Conservation (phyloP, 1,140 invertebrate species). For the Eubasilissa regina region DNA sequence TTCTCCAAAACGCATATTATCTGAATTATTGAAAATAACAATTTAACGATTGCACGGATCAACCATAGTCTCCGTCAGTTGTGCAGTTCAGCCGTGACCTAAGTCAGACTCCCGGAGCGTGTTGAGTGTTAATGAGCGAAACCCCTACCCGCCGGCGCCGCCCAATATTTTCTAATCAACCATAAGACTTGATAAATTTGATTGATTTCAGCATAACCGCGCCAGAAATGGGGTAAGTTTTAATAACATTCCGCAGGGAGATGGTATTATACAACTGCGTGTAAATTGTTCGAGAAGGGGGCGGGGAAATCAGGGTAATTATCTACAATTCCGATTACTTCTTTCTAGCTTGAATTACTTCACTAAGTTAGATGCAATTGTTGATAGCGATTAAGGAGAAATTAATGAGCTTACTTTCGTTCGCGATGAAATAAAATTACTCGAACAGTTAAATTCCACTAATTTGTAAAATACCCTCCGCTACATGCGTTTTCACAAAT, state of each 20-base stretch:
- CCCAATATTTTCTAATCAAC: conserved; percentile 41
- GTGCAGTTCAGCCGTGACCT: not conserved
- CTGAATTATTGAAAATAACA: too few species aligned
- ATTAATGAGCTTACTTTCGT: too few species aligned
- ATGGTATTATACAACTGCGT: conserved; percentile 37
- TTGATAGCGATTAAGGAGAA: conserved; percentile 2
- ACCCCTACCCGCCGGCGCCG: not conserved
- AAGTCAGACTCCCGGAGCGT: conserved; percentile 41
- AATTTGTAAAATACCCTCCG: too few species aligned
- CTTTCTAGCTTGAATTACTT: not conserved
- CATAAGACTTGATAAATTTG: conserved; percentile 37
- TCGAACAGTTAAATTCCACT: too few species aligned
- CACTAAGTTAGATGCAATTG: conserved; percentile 2
- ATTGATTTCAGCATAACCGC: conserved; percentile 40
- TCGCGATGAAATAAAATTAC: too few species aligned
- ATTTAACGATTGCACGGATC: too few species aligned
- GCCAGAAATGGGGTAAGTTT: conserved; percentile 36
- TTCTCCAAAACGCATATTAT: too few species aligned
- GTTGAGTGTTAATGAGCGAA: conserved; percentile 41
- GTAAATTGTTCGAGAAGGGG: conserved; percentile 26
- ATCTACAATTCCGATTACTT: conserved; percentile 37
- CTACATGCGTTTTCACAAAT: too few species aligned
- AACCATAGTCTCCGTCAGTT: too few species aligned
- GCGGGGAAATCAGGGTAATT: conserved; percentile 12
- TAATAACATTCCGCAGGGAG: conserved; percentile 30